Evolutionary conservation across 1,140 invertebrate species (phyloP).

Genomic region (Antheraea pernyi): DNA sequence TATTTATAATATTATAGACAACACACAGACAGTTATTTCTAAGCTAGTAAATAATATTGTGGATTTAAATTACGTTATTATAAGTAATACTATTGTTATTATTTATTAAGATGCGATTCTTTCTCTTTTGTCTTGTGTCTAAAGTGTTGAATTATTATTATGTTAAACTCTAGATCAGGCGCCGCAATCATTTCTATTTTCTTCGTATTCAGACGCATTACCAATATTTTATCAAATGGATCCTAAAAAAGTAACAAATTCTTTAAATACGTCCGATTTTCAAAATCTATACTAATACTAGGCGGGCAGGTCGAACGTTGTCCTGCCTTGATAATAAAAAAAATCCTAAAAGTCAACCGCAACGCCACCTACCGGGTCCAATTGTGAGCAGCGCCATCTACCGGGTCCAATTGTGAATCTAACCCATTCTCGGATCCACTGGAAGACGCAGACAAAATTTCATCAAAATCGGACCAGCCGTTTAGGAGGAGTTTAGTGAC

Average conservation of each 20-base stretch:
- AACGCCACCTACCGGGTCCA: too few species aligned
- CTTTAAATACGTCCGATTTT: too few species aligned
- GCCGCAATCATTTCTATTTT: conserved; percentile 59
- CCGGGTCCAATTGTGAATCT: background rate
- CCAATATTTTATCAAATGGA: conserved; percentile 54
- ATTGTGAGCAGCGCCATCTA: too few species aligned
- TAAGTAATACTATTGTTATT: background rate
- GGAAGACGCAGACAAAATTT: background rate
- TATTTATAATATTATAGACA: too few species aligned
- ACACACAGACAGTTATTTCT: too few species aligned
- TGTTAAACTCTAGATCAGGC: conserved; percentile 55
- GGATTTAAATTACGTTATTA: background rate
- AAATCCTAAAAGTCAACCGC: too few species aligned
- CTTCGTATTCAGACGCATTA: conserved; percentile 52
- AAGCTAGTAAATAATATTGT: too few species aligned
- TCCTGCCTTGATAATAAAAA: too few species aligned
- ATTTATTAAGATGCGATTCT: background rate
- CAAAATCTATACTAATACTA: too few species aligned
- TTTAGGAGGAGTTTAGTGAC: too few species aligned
- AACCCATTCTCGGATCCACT: background rate
- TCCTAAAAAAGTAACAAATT: conserved; percentile 41
- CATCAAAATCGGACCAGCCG: too few species aligned
- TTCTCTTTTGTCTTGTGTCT: conserved; percentile 32
- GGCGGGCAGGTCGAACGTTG: too few species aligned
- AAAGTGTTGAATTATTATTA: conserved; percentile 54